A percentile compares a stretch with the other conserved stretches of the same genome.
These are phyloP conservation scores for Ficedula albicollis DNA, from an alignment of 2,797 vertebrate species.

Conservation along the genomic window DNA sequence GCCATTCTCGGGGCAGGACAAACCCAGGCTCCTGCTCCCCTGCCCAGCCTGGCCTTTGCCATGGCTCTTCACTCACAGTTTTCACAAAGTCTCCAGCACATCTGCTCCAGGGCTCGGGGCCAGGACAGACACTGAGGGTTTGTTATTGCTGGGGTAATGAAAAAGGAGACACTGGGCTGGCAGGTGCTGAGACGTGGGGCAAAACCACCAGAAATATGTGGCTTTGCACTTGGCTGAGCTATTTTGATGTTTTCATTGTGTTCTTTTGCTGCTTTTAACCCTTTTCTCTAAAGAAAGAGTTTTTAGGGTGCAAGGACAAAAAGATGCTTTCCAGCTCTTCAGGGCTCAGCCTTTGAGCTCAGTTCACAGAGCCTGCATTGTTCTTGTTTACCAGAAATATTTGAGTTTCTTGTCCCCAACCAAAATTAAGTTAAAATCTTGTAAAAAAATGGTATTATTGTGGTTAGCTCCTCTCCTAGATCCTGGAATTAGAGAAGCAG, in stretches of 20 bases:
- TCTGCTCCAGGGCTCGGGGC: neutral
- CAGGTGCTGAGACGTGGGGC: neutral
- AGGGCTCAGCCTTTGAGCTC: neutral
- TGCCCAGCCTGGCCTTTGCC: neutral
- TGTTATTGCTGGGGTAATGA: neutral
- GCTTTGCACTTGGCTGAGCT: neutral
- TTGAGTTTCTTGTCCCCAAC: neutral
- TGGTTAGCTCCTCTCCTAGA: conserved; percentile 18
- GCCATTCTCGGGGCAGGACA: neutral
- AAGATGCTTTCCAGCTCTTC: neutral
- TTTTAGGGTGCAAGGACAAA: neutral
- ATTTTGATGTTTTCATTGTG: neutral
- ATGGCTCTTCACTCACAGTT: neutral
- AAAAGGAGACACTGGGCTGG: neutral
- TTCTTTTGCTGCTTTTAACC: conserved; percentile 6
- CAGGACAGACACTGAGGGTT: neutral
- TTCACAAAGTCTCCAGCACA: neutral
- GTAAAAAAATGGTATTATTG: conserved; percentile 34
- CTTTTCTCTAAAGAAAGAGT: neutral
- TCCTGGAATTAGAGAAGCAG: conserved; percentile 19
- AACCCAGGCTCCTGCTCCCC: accelerated
- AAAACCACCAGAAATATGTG: neutral
- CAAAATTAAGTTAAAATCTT: conserved; percentile 35
- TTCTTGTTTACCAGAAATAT: conserved; percentile 56
- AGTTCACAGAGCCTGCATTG: neutral